Percentiles rank a stretch among this genome's conserved stretches.
Evolutionary conservation across 2,113 vertebrate species (phyloP).

Genomic region (Sinocyclocheilus anshuiensis): DNA sequence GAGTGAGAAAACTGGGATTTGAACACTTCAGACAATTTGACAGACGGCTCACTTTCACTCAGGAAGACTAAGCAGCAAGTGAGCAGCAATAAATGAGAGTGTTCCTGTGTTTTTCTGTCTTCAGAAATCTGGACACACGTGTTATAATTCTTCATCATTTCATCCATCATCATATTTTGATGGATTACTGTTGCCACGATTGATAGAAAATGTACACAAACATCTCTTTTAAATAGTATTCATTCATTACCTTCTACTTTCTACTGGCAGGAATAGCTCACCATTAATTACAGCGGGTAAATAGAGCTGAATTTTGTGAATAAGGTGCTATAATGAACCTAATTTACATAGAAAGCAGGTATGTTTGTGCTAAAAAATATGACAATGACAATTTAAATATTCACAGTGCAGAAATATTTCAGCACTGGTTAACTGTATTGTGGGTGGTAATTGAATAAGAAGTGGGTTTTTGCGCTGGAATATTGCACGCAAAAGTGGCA

Average conservation of each 20-base stretch:
- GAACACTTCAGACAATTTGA: conserved; percentile 24
- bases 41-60: conserved; percentile 26
- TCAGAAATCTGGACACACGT: not conserved
- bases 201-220: not conserved
- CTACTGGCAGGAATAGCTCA: not conserved
- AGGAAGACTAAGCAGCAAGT: conserved; percentile 27
- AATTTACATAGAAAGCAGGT: conserved; percentile 13
- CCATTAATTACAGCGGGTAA: not conserved
- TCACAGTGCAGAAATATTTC: not conserved
- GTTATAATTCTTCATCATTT: not conserved
- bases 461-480: not conserved
- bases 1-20: conserved; percentile 18
- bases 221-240: not conserved
- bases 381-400: not conserved
- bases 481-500: not conserved
- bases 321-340: not conserved
- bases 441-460: not conserved
- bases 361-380: not conserved
- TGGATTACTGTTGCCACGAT: conserved; percentile 1
- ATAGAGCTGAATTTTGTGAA: not conserved
- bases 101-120: not conserved
- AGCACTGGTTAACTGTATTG: not conserved
- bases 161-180: conserved; percentile 8
- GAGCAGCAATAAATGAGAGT: conserved; percentile 31
- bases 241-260: not conserved